A percentile compares a stretch with the other conserved stretches of the same genome.
Conservation (phyloP, 2,888 invertebrate genomes). For the Patella pellucida region DNA sequence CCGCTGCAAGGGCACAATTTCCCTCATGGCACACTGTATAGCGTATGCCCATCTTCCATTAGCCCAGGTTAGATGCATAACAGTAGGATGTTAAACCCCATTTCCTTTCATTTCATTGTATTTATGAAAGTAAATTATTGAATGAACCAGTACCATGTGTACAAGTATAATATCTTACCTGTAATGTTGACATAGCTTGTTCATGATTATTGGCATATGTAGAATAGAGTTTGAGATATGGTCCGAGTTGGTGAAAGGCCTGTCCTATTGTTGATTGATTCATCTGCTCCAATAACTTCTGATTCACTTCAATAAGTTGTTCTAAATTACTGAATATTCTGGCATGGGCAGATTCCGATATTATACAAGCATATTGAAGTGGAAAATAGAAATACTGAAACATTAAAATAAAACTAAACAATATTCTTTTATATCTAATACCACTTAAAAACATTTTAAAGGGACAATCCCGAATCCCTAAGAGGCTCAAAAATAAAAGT, state of each 20-base stretch:
- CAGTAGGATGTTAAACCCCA: no score
- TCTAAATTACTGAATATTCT: constrained; percentile 68
- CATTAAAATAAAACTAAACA: constrained; percentile 4
- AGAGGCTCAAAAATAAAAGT: no score
- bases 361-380: constrained; percentile 56
- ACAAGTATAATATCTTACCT: constrained; percentile 71
- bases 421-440: background rate
- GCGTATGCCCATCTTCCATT: no score
- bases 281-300: constrained; percentile 67
- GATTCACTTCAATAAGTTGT: constrained; percentile 72
- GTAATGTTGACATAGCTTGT: constrained; percentile 76
- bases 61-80: no score
- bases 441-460: background rate
- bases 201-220: constrained; percentile 83
- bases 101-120: no score
- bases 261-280: constrained; percentile 75
- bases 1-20: no score
- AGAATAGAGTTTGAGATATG: constrained; percentile 84
- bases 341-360: constrained; percentile 60
- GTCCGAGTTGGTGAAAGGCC: constrained; percentile 81
- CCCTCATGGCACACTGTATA: no score
- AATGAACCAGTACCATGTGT: no score
- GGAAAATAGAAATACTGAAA: constrained; percentile 69
- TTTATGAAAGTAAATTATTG: no score
- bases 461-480: no score